Evolutionary conservation across 2,113 vertebrate genomes (phyloP).

Genomic region (Rhea americana): DNA sequence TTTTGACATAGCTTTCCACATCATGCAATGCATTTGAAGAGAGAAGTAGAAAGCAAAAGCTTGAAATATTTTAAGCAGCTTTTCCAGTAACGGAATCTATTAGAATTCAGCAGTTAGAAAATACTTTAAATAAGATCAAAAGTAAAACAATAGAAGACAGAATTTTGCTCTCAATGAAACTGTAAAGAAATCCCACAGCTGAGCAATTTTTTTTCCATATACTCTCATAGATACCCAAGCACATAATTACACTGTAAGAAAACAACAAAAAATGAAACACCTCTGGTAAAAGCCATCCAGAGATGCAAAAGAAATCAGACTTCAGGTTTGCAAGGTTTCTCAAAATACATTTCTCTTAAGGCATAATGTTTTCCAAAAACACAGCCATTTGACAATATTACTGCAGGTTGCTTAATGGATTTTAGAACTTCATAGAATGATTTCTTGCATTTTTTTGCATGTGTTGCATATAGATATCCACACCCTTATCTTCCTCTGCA

Average conservation of each 20-base stretch:
- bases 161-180: neutral
- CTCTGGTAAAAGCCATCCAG: neutral
- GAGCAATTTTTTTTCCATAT: neutral
- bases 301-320: neutral
- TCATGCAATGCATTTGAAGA: neutral
- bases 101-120: neutral
- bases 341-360: neutral
- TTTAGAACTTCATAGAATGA: neutral
- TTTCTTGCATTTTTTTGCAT: neutral
- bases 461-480: neutral
- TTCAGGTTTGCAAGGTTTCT: neutral
- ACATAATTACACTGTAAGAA: neutral
- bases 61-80: slow-evolving; percentile 3
- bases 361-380: neutral
- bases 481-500: neutral
- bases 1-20: neutral
- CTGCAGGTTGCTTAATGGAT: neutral
- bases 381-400: neutral
- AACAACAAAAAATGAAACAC: neutral
- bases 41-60: slow-evolving; percentile 10
- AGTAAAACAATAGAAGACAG: neutral
- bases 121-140: neutral
- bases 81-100: neutral
- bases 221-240: neutral
- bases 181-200: neutral